phyloP scores from a whole-genome alignment of 37 sponge, comb jelly and placozoan species.

The Ephydatia muelleri region DNA sequence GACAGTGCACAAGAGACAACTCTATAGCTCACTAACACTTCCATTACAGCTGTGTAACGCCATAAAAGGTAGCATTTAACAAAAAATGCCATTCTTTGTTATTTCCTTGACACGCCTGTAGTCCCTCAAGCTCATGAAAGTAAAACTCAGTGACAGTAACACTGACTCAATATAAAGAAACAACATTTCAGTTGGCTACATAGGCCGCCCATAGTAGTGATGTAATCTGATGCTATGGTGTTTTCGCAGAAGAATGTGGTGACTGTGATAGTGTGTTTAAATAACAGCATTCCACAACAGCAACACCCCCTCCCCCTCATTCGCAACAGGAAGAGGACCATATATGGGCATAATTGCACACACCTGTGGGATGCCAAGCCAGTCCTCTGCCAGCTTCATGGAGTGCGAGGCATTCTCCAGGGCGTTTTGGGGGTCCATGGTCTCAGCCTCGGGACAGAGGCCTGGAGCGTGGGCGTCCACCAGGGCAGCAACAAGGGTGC shows the following conservation, averaged over 20 bases:
- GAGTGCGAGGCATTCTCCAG: slow-evolving; percentile 82
- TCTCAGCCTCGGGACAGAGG: slow-evolving; percentile 86
- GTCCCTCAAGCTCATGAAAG: no score
- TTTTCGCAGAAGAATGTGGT: not conserved
- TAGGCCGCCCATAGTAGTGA: no score
- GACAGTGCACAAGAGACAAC: no score
- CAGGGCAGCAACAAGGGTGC: slow-evolving; percentile 76
- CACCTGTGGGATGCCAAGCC: slow-evolving; percentile 90
- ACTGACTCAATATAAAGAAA: no score
- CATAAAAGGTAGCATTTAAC: no score
- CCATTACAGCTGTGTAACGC: no score
- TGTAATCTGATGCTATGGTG: not conserved
- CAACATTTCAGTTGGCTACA: no score
- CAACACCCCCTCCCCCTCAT: not conserved
- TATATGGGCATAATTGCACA: not conserved
- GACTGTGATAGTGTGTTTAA: not conserved
- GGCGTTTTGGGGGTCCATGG: slow-evolving; percentile 73
- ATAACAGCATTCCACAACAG: not conserved
- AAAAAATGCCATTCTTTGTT: no score
- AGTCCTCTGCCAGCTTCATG: slow-evolving; percentile 92
- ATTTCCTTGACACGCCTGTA: no score
- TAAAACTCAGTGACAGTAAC: no score
- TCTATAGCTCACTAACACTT: no score
- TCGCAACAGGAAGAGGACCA: not conserved
- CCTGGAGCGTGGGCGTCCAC: slow-evolving; percentile 93